phyloP scores from a whole-genome alignment of 2,888 invertebrate species.

The Eupithecia pulchellata region DNA sequence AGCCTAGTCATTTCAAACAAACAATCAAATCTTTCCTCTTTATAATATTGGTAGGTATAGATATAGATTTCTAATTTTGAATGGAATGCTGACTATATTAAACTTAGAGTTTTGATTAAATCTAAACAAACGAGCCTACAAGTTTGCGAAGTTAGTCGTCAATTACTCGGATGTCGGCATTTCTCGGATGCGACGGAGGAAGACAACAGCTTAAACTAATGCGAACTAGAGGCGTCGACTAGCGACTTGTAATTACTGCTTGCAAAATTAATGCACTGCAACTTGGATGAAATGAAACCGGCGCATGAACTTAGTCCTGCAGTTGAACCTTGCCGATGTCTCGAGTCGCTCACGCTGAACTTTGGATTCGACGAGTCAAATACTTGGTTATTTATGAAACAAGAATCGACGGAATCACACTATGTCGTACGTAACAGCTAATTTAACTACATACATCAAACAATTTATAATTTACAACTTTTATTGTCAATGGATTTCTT shows the following conservation, averaged over 20 bases:
- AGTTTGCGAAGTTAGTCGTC: constrained; percentile 70
- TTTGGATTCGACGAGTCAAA: constrained; percentile 58
- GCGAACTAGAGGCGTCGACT: constrained; percentile 76
- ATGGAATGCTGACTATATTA: constrained; percentile 38
- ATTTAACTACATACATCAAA: constrained; percentile 47
- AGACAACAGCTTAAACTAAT: constrained; percentile 79
- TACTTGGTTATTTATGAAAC: constrained; percentile 58
- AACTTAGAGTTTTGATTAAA: constrained; percentile 68
- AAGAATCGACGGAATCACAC: constrained; percentile 41
- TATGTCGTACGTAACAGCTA: constrained; percentile 42
- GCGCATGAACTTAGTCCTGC: constrained; percentile 70
- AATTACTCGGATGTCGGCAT: constrained; percentile 68
- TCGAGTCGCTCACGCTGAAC: constrained; percentile 56
- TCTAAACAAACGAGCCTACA: constrained; percentile 71
- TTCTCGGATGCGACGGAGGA: constrained; percentile 64
- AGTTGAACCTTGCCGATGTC: constrained; percentile 48
- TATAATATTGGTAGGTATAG: too few relatives aligned
- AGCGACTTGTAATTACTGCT: constrained; percentile 82
- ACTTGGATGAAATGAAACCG: constrained; percentile 82
- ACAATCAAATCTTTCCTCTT: too few relatives aligned
- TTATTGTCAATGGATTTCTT: constrained; percentile 63
- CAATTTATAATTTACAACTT: constrained; percentile 52
- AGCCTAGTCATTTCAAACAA: too few relatives aligned
- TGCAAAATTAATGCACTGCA: constrained; percentile 84
- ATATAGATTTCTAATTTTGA: constrained; percentile 18